Conservation (phyloP, 2,797 vertebrate species). For the Mallotus villosus region DNA sequence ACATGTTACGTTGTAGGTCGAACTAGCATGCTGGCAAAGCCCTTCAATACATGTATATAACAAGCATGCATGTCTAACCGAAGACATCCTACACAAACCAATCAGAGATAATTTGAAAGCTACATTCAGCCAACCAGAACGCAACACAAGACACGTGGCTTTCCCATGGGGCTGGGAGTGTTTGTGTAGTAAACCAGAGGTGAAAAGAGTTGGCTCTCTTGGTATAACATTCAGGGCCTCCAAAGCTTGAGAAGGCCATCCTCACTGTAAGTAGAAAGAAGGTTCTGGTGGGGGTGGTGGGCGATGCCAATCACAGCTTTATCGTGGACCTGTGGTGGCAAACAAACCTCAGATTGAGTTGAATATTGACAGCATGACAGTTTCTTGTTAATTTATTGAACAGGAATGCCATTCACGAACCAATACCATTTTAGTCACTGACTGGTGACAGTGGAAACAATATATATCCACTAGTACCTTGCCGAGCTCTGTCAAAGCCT, state of each 20-base stretch:
- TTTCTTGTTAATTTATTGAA: too few species aligned
- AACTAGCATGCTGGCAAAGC: conserved; percentile 1
- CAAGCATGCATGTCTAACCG: background rate
- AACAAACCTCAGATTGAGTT: background rate
- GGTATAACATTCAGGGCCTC: conserved; percentile 81
- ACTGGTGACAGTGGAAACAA: too few species aligned
- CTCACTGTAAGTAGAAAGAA: conserved; percentile 95
- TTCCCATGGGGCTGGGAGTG: too few species aligned
- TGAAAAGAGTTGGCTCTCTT: background rate
- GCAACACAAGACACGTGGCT: background rate
- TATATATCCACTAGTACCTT: too few species aligned
- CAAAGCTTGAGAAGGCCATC: conserved; percentile 97
- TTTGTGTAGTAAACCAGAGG: too few species aligned
- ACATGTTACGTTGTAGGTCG: background rate
- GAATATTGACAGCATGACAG: background rate
- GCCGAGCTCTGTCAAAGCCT: too few species aligned
- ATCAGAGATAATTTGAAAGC: background rate
- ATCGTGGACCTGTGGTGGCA: conserved; percentile 85
- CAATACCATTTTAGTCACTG: too few species aligned
- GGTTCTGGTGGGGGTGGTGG: conserved; percentile 97
- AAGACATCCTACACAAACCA: background rate
- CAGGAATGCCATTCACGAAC: too few species aligned
- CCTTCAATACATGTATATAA: background rate
- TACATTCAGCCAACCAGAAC: background rate
- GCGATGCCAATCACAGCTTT: conserved; percentile 98